Conservation (phyloP, 2,797 vertebrate genomes). For the Danio choprae region DNA sequence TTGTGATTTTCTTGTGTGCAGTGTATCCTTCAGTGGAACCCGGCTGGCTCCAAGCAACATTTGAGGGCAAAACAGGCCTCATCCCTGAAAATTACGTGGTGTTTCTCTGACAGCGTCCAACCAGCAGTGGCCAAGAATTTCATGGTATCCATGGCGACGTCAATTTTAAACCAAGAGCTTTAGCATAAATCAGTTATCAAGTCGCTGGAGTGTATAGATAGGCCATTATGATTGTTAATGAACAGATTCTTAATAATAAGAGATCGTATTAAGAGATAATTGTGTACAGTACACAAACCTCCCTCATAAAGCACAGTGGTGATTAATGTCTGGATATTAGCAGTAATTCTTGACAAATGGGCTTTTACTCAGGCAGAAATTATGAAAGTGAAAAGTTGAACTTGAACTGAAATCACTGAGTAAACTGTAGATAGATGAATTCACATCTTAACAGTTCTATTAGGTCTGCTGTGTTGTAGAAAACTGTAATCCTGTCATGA, state of each 20-base stretch:
- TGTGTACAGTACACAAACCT: slow-evolving; percentile 4
- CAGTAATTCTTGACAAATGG: not conserved
- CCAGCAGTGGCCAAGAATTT: slow-evolving; percentile 77
- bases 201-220: slow-evolving; percentile 46
- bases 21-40: slow-evolving; percentile 94
- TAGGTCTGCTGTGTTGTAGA: not conserved
- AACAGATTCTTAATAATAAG: too few relatives aligned
- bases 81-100: slow-evolving; percentile 95
- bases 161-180: slow-evolving; percentile 12
- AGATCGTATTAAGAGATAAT: not conserved
- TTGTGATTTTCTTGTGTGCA: slow-evolving; percentile 61
- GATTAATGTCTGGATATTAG: not conserved
- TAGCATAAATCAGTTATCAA: not conserved
- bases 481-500: slow-evolving; percentile 2
- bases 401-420: not conserved
- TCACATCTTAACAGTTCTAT: not conserved
- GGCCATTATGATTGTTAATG: too few relatives aligned
- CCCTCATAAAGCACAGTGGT: not conserved
- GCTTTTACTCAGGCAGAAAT: not conserved
- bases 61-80: slow-evolving; percentile 91
- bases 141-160: slow-evolving; percentile 94
- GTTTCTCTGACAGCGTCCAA: slow-evolving; percentile 83
- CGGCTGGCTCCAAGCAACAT: slow-evolving; percentile 95
- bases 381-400: not conserved
- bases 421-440: not conserved